Evolutionary conservation across 1,140 invertebrate species (phyloP).

Genomic region (Bombyx mandarina): DNA sequence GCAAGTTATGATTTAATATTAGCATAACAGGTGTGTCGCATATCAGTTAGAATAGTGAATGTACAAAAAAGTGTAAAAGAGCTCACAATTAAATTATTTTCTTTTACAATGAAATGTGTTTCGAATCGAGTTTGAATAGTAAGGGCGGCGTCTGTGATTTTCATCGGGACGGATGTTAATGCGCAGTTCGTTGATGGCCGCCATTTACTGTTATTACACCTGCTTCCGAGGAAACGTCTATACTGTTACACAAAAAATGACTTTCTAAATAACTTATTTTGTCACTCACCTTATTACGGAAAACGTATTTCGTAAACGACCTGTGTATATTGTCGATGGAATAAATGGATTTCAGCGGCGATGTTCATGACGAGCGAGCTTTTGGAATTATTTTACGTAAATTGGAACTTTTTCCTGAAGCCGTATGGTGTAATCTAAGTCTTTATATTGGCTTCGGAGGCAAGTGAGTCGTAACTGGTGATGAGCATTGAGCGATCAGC

Average conservation of each 20-base stretch:
- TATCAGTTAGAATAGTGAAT: too few species aligned
- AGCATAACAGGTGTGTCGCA: too few species aligned
- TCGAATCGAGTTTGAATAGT: slow-evolving; percentile 15
- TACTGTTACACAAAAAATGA: slow-evolving; percentile 43
- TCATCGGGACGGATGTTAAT: slow-evolving; percentile 40
- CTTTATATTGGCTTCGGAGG: too few species aligned
- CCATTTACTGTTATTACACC: slow-evolving; percentile 50
- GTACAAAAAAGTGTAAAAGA: too few species aligned
- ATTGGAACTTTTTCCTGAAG: too few species aligned
- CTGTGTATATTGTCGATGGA: slow-evolving; percentile 4
- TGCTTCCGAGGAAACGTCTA: slow-evolving; percentile 34
- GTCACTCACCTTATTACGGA: slow-evolving; percentile 13
- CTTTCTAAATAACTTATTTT: slow-evolving; percentile 50
- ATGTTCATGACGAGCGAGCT: too few species aligned
- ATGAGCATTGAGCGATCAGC: too few species aligned
- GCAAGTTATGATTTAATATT: too few species aligned
- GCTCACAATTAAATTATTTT: neutral
- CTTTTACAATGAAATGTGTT: neutral
- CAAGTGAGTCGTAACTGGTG: too few species aligned
- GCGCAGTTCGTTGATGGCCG: slow-evolving; percentile 28
- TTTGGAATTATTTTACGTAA: too few species aligned
- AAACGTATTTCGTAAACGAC: slow-evolving; percentile 7
- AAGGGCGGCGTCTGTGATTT: slow-evolving; percentile 18
- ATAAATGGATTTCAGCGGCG: neutral
- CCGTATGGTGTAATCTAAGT: too few species aligned